Evolutionary conservation across 2,797 vertebrate genomes (phyloP).

Genomic region (Danio tinwini): DNA sequence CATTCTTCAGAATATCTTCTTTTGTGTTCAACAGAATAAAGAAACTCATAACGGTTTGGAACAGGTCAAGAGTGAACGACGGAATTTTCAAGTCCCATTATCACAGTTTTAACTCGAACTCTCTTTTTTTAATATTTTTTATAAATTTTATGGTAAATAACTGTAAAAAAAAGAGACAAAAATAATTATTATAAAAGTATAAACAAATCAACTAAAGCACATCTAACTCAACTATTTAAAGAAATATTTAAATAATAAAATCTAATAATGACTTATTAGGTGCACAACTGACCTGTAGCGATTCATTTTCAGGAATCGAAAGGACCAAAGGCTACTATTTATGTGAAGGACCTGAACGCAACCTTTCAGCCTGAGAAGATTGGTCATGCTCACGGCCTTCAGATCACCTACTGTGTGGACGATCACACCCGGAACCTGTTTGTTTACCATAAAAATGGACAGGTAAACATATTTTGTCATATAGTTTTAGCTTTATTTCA

Average conservation of each 20-base stretch:
- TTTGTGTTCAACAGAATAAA: no score
- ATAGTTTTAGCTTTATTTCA: no score
- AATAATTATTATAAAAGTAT: no score
- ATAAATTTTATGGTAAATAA: no score
- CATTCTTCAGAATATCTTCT: no score
- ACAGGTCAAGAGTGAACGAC: no score
- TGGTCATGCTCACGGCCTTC: conserved; percentile 84
- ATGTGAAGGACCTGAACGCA: conserved; percentile 86
- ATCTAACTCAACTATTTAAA: no score
- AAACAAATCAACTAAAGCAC: no score
- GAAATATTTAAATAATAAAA: neutral
- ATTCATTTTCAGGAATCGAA: conserved; percentile 75
- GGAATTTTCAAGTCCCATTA: no score
- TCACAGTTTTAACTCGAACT: neutral
- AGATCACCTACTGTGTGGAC: conserved; percentile 83
- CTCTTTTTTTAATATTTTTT: neutral
- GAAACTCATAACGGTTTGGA: no score
- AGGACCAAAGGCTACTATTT: conserved; percentile 86
- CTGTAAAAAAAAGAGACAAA: no score
- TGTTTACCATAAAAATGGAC: conserved; percentile 86
- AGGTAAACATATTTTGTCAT: conserved; percentile 72
- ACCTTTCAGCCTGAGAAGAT: conserved; percentile 92
- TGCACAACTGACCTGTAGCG: neutral
- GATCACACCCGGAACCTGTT: conserved; percentile 86
- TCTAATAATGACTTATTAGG: neutral